Percentiles rank a stretch among this genome's conserved stretches.
Evolutionary conservation across 1,140 invertebrate species (phyloP).

Genomic region (Homarus americanus): DNA sequence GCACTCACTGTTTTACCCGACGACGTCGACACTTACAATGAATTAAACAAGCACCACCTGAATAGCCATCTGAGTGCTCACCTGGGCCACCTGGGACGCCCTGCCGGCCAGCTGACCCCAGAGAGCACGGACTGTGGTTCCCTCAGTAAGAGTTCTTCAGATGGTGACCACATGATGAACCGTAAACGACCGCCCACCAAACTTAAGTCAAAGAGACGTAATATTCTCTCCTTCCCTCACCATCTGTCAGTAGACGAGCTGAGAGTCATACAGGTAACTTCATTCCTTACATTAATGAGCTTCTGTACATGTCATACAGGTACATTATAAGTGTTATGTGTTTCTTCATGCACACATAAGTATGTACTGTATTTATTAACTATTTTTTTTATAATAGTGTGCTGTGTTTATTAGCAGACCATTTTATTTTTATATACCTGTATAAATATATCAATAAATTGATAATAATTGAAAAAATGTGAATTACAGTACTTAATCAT

Average conservation of each 20-base stretch:
- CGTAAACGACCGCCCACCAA: conserved; percentile 77
- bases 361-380: too few relatives aligned
- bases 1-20: conserved; percentile 61
- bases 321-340: too few relatives aligned
- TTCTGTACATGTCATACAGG: too few relatives aligned
- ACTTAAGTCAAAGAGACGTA: conserved; percentile 78
- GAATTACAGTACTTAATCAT: too few relatives aligned
- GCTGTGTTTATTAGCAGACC: too few relatives aligned
- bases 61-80: conserved; percentile 67
- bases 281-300: too few relatives aligned
- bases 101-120: conserved; percentile 63
- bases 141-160: conserved; percentile 78
- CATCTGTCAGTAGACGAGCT: conserved; percentile 84
- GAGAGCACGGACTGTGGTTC: conserved; percentile 78
- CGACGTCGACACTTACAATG: conserved; percentile 67
- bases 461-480: too few relatives aligned
- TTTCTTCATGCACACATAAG: too few relatives aligned
- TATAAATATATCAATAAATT: too few relatives aligned
- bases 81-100: conserved; percentile 50
- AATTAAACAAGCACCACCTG: conserved; percentile 72
- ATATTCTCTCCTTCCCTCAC: conserved; percentile 80
- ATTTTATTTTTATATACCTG: too few relatives aligned
- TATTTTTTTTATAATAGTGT: too few relatives aligned
- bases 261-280: conserved; percentile 83
- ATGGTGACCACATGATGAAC: conserved; percentile 77